Conservation (phyloP, 2,113 vertebrate species). For the Callocephalon fimbriatum region DNA sequence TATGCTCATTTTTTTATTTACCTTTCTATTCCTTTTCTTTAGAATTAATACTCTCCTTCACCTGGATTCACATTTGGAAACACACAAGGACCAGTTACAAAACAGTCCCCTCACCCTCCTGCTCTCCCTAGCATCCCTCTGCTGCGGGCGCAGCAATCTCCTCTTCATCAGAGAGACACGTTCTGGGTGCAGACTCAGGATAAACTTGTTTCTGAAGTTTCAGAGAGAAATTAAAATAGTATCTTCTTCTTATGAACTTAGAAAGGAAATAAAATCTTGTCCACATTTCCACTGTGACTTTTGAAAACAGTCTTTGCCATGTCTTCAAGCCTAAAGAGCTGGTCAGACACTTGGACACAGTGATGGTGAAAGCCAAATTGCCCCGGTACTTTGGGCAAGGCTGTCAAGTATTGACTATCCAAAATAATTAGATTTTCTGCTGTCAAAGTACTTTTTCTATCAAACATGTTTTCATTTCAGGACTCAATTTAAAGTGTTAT, state of each 20-base stretch:
- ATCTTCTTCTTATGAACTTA: neutral
- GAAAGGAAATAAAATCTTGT: neutral
- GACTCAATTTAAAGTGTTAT: neutral
- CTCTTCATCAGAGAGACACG: neutral
- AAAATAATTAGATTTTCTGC: neutral
- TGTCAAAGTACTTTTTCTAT: neutral
- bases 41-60: neutral
- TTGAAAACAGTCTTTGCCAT: neutral
- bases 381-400: neutral
- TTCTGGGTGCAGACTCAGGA: neutral
- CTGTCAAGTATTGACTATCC: neutral
- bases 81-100: neutral
- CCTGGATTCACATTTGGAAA: neutral
- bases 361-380: neutral
- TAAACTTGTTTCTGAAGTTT: neutral
- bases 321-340: neutral
- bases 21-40: slow-evolving; percentile 27
- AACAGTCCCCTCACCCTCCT: neutral
- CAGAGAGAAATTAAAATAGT: neutral
- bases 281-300: neutral
- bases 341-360: rapidly evolving
- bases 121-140: neutral
- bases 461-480: neutral
- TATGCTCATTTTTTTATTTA: slow-evolving; percentile 39
- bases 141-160: neutral